phyloP scores from a whole-genome alignment of 1,140 invertebrate species.

The Ips typographus region DNA sequence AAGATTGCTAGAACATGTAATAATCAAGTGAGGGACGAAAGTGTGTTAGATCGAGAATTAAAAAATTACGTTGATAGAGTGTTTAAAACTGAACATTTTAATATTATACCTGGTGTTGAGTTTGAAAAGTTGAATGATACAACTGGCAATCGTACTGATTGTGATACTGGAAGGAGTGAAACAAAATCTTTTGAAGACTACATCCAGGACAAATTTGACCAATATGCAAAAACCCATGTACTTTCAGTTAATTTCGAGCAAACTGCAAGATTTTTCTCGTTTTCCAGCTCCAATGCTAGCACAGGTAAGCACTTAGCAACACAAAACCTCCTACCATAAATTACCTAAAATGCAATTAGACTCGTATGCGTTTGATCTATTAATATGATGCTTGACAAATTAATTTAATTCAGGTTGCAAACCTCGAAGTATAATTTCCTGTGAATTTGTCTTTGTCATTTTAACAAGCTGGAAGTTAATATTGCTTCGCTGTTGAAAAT shows the following conservation, averaged over 20 bases:
- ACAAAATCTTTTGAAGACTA: conserved; percentile 42
- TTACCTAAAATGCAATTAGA: too few species aligned
- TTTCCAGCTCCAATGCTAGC: conserved; percentile 6
- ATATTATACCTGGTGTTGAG: conserved; percentile 57
- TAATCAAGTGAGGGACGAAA: conserved; percentile 31
- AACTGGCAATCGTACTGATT: conserved; percentile 20
- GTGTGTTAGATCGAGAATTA: conserved; percentile 48
- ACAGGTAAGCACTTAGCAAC: background rate
- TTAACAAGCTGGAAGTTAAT: too few species aligned
- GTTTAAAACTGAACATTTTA: conserved; percentile 50
- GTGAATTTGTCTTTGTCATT: too few species aligned
- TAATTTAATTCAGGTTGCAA: background rate
- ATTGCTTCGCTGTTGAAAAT: too few species aligned
- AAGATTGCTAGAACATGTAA: conserved; percentile 32
- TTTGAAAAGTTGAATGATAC: conserved; percentile 44
- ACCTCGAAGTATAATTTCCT: too few species aligned
- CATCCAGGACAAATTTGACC: conserved; percentile 42
- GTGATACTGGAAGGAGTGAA: conserved; percentile 32
- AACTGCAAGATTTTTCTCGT: conserved; percentile 57
- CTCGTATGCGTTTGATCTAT: too few species aligned
- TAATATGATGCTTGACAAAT: background rate
- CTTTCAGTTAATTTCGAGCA: conserved; percentile 58
- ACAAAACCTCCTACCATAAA: too few species aligned
- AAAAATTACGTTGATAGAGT: conserved; percentile 51
- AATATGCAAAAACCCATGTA: conserved; percentile 55